These are phyloP conservation scores for Epizoanthus stellaris DNA, from an alignment of 92 coral and sea anemone genomes.

Conservation along the genomic window DNA sequence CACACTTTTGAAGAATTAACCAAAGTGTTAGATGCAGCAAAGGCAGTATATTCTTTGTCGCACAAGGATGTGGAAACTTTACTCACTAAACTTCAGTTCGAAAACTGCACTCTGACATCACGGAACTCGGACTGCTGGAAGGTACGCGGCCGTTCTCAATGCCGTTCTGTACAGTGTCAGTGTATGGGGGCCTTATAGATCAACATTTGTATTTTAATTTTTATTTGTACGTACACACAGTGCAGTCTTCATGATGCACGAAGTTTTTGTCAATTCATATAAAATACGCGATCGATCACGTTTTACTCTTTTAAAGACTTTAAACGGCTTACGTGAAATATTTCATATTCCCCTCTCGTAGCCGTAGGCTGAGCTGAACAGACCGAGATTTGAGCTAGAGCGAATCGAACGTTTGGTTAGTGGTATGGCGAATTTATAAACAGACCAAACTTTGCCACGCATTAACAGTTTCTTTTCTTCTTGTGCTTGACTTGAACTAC, in stretches of 20 bases:
- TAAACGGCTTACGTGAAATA: too few species aligned
- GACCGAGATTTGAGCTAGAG: neutral
- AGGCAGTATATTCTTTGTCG: slow-evolving; percentile 14
- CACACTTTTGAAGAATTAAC: slow-evolving; percentile 28
- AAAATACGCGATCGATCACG: too few species aligned
- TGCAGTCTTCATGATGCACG: neutral
- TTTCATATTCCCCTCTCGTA: neutral
- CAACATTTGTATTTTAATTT: too few species aligned
- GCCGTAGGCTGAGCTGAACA: too few species aligned
- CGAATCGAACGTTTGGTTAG: neutral
- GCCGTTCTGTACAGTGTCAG: too few species aligned
- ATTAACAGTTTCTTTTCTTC: neutral
- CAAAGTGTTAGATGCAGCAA: slow-evolving; percentile 7
- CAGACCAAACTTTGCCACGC: neutral
- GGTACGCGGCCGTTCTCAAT: slow-evolving; percentile 11
- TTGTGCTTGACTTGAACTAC: neutral
- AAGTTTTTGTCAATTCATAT: too few species aligned
- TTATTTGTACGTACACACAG: neutral
- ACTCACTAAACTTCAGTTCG: slow-evolving; percentile 16
- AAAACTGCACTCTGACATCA: slow-evolving; percentile 5
- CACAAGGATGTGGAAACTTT: slow-evolving; percentile 19
- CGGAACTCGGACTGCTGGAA: slow-evolving; percentile 20
- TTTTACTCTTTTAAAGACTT: too few species aligned
- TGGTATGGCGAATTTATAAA: neutral
- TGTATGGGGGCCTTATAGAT: too few species aligned